phyloP scores from a whole-genome alignment of 2,888 invertebrate genomes.

The Eupithecia subfuscata region DNA sequence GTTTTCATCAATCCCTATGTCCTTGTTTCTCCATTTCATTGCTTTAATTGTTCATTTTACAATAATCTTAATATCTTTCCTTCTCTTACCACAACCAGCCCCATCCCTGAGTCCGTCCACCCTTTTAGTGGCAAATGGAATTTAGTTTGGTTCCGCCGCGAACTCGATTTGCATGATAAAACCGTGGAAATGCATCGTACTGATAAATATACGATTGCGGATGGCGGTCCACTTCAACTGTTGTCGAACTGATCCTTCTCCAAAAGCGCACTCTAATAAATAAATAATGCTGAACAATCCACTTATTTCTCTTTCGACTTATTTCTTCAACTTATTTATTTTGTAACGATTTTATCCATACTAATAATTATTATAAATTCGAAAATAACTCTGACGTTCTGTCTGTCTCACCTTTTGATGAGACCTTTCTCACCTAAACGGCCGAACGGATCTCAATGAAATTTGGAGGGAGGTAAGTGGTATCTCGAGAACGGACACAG shows the following conservation, averaged over 20 bases:
- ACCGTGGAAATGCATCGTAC: conserved; percentile 20
- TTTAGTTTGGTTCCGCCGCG: conserved; percentile 30
- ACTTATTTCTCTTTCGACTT: too few relatives aligned
- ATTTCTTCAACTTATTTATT: too few relatives aligned
- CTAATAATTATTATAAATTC: too few relatives aligned
- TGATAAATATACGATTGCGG: not conserved
- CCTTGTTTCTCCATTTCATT: not conserved
- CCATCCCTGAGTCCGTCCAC: conserved; percentile 10
- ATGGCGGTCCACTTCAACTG: not conserved
- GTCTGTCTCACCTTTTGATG: too few relatives aligned
- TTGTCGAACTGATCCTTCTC: not conserved
- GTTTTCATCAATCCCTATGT: not conserved
- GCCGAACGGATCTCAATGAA: too few relatives aligned
- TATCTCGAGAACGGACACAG: too few relatives aligned
- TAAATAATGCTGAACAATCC: too few relatives aligned
- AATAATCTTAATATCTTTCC: not conserved
- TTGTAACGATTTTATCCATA: too few relatives aligned
- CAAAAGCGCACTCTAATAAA: too few relatives aligned
- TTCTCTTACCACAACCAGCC: not conserved
- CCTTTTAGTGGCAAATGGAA: conserved; percentile 30
- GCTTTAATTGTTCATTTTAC: not conserved
- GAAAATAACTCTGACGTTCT: too few relatives aligned
- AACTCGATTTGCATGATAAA: conserved; percentile 36
- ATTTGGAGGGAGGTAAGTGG: too few relatives aligned
- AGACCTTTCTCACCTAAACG: too few relatives aligned